A percentile compares a stretch with the other conserved stretches of the same genome.
Evolutionary conservation across 2,797 vertebrate species (phyloP).

Genomic region (Gephyroberyx darwinii): DNA sequence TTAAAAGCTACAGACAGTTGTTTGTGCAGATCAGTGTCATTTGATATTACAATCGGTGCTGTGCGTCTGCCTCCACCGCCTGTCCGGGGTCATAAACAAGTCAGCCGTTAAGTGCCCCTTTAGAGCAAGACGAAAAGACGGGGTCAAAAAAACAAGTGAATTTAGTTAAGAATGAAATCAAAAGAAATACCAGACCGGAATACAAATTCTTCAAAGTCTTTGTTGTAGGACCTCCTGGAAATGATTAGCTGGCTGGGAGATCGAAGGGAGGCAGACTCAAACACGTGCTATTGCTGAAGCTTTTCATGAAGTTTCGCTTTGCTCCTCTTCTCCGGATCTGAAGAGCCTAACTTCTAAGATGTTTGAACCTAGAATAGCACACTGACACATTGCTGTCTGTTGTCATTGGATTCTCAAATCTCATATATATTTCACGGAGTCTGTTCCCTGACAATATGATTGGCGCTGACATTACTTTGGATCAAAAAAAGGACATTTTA

Average conservation of each 20-base stretch:
- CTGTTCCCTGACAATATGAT: slow-evolving; percentile 40
- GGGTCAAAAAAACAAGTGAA: slow-evolving; percentile 50
- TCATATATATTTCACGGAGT: slow-evolving; percentile 56
- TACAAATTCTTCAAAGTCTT: slow-evolving; percentile 48
- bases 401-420: slow-evolving; percentile 55
- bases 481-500: slow-evolving; percentile 27
- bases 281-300: slow-evolving; percentile 49
- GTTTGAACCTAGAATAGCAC: slow-evolving; percentile 54
- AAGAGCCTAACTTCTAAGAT: slow-evolving; percentile 52
- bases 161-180: slow-evolving; percentile 58
- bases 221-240: slow-evolving; percentile 62
- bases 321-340: slow-evolving; percentile 50
- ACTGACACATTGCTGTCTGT: slow-evolving; percentile 52
- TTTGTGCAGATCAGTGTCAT: slow-evolving; percentile 1
- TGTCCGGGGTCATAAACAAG: slow-evolving; percentile 45
- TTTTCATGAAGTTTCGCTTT: slow-evolving; percentile 69
- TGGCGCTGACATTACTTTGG: slow-evolving; percentile 35
- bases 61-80: slow-evolving; percentile 49
- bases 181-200: slow-evolving; percentile 59
- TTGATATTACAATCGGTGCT: slow-evolving; percentile 38
- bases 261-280: slow-evolving; percentile 46
- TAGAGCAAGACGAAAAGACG: slow-evolving; percentile 61
- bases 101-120: slow-evolving; percentile 53
- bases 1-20: slow-evolving; percentile 19
- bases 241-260: slow-evolving; percentile 50